Conservation (phyloP, 2,113 vertebrate species). For the Patagioenas fasciata region DNA sequence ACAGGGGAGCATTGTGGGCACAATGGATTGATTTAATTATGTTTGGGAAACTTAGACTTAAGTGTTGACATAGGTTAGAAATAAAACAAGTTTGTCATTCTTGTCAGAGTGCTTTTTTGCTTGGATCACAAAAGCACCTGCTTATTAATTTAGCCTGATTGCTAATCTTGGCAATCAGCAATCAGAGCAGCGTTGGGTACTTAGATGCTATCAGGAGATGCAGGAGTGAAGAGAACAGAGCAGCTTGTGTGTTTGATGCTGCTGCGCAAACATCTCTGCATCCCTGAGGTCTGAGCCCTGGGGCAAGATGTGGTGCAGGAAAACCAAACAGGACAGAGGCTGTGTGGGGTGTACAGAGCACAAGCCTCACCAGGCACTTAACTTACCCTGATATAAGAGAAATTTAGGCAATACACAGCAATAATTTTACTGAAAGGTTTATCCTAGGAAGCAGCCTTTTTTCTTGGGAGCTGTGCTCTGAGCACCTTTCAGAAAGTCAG, state of each 20-base stretch:
- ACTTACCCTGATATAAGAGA: not conserved
- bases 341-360: not conserved
- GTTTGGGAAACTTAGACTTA: not conserved
- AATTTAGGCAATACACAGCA: not conserved
- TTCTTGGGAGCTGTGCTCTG: not conserved
- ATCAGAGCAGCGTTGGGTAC: not conserved
- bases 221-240: not conserved
- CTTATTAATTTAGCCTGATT: slow-evolving; percentile 5
- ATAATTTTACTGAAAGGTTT: not conserved
- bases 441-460: not conserved
- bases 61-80: not conserved
- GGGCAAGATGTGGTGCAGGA: not conserved
- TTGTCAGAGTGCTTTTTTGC: not conserved
- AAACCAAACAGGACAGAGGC: not conserved
- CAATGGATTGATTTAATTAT: slow-evolving; percentile 1
- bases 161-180: slow-evolving; percentile 31
- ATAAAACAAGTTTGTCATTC: not conserved
- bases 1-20: not conserved
- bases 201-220: not conserved
- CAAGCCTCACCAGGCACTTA: rapidly evolving
- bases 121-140: slow-evolving; percentile 9
- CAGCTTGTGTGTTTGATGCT: not conserved
- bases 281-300: not conserved
- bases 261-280: not conserved
- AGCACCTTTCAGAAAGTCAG: not conserved